These are phyloP conservation scores for Drosophila mauritiana DNA, from an alignment of 1,140 invertebrate species.

Conservation along the genomic window DNA sequence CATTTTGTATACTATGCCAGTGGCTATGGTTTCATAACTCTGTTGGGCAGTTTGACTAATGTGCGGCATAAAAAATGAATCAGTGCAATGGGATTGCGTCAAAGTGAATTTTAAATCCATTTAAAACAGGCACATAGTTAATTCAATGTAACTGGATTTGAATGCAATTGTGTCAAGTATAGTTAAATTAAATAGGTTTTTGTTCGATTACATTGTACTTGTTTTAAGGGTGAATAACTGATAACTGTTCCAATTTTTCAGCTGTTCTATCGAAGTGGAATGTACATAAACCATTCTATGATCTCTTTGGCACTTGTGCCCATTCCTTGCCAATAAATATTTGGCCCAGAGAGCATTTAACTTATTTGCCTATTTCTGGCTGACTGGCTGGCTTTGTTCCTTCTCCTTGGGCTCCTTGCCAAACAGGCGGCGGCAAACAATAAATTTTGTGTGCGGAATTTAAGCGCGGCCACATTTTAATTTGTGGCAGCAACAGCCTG, in stretches of 20 bases:
- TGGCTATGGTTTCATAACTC: slow-evolving; percentile 23
- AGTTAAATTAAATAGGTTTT: background rate
- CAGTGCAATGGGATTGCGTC: background rate
- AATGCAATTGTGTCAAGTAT: background rate
- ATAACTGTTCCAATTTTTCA: background rate
- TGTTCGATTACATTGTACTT: too few species aligned
- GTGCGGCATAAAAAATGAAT: slow-evolving; percentile 15
- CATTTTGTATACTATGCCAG: background rate
- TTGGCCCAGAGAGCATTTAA: slow-evolving; percentile 69
- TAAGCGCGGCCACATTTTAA: slow-evolving; percentile 76
- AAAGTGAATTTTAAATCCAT: slow-evolving; percentile 1
- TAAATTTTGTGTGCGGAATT: slow-evolving; percentile 71
- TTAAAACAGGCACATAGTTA: background rate
- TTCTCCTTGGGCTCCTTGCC: slow-evolving; percentile 35
- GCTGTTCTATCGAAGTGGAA: background rate
- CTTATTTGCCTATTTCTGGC: slow-evolving; percentile 69
- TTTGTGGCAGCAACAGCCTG: slow-evolving; percentile 62
- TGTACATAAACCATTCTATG: slow-evolving; percentile 17
- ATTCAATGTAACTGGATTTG: background rate
- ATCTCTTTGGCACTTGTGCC: slow-evolving; percentile 29
- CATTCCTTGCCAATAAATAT: slow-evolving; percentile 51
- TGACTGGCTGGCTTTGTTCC: slow-evolving; percentile 45
- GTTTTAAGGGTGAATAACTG: too few species aligned
- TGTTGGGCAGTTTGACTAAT: slow-evolving; percentile 32
- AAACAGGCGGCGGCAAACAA: slow-evolving; percentile 68